Evolutionary conservation across 2,113 vertebrate species (phyloP), one percentile per base, ranked within the genome.

Genomic region (Emydocephalus ijimae): DNA sequence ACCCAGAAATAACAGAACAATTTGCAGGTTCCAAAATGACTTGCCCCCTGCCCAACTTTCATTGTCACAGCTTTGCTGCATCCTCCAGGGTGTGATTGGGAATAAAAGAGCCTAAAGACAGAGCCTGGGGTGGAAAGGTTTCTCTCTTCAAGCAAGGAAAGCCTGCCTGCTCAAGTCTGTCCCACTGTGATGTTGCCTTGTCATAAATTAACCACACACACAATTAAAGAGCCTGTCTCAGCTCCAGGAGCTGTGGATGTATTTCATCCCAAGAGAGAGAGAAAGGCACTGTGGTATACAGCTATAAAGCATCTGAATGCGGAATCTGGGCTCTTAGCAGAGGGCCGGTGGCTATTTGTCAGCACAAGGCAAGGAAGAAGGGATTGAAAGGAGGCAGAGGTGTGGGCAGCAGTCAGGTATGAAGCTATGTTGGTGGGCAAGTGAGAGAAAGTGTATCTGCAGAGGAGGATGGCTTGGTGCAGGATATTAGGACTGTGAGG

Each of bases 191-290:
- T 20, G 89, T 90, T 91, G 74, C 64, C 3, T 4, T 89, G 1
- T 3, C 92, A 0, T 64, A 85, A 96, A 94, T 90, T 2, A 92
- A 90, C 3, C 3, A 1, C 91, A 29, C 91, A 45, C 94, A 4
- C 95, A 89, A 3, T 96, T 92, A 90, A 94, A 93, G 93, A 91
- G 95, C 94, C 94, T 64, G 94, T 96, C 92, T 94, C 64, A 18
- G 20, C 55, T 5, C 91, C 90, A 92, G 90, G 94, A 94, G 95
- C 94, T 95, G 15, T 90, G 61, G 95, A 91, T 91, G 94, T 94
- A 54, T 95, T 94, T 95, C 93, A 90, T 55, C 85, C 91, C 81
- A 50, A 69, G 89, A 48, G 90, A 52, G 45, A 50, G 89, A 89
- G 56, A 52, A 85, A 96, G 86, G 52, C 55, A 64, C 69, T 88